Evolutionary conservation across 1,140 invertebrate genomes (phyloP), one percentile per base, ranked within the genome.

Genomic region (Leptoteleia sp.): DNA sequence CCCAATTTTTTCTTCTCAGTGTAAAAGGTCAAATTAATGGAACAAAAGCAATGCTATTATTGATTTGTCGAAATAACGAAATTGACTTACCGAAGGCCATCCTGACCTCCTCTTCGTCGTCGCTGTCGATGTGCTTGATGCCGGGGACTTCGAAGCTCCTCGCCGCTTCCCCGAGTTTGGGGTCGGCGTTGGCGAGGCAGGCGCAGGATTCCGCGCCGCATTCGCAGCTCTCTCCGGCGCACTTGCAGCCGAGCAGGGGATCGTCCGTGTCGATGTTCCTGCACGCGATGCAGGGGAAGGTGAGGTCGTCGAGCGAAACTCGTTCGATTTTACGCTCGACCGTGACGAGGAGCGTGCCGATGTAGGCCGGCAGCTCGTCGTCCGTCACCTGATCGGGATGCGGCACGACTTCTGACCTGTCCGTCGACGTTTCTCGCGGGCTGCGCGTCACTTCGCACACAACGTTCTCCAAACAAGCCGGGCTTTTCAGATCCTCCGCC

Each of bases 71-170:
- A 6, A 43, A 6, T 22, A 43, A 43, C 4, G n/a, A 15, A 55
- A 22, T 37, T n/a, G 8, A 37, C 87, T 89, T 47, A 89, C 88
- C 88, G 50, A 89, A 89, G 17, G 86, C 88, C 88, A 89, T 89
- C 27, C 88, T 82, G 8, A 89, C 88, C 75, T 92, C 91, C 48
- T 92, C 92, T 81, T 94, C 93, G 67, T 93, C 93, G 80, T 94
- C 93, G 80, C 92, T 93, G 84, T 94, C 93, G 76, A 94, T 94
- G 84, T 94, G 93, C 85, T 93, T 93, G 62, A 93, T 92, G n/a
- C 92, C 91, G 6, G 91, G 92, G 55, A 93, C 87, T 84, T 93
- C 93, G 81, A 93, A 93, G 82, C 86, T 92, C 83, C 75, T 90
- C 71, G 59, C 80, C 70, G 79, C 88, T 85, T 84, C 84, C 84